A percentile compares a stretch with the other conserved stretches of the same genome.
Conservation (phyloP, 2,113 vertebrate genomes). For the Chionomys nivalis region DNA sequence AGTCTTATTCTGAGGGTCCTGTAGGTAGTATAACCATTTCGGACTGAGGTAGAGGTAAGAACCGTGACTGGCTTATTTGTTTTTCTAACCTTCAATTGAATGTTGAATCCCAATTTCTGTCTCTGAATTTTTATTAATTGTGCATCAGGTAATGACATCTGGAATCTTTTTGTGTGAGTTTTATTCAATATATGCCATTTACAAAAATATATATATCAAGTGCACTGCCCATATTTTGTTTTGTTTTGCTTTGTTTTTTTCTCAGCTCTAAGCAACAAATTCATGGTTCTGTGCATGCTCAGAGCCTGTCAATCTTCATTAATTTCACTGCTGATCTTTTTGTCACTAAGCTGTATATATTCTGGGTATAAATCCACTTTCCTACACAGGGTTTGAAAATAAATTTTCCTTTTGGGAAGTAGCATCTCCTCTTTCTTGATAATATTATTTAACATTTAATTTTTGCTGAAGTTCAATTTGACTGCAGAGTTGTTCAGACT, state of each 20-base stretch:
- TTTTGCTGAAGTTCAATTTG: background rate
- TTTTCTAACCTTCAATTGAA: too few species aligned
- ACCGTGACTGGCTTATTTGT: too few species aligned
- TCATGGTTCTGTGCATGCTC: background rate
- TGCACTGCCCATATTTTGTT: background rate
- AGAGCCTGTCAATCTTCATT: background rate
- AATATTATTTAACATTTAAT: background rate
- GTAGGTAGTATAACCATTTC: too few species aligned
- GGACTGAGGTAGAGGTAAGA: too few species aligned
- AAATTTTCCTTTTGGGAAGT: background rate
- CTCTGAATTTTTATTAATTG: too few species aligned
- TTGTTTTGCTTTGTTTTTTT: background rate
- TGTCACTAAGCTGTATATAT: background rate
- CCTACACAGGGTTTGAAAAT: background rate
- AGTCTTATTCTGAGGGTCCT: too few species aligned
- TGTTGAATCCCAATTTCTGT: too few species aligned
- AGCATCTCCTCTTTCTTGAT: background rate
- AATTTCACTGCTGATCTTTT: background rate
- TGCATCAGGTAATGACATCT: background rate
- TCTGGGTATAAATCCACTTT: background rate
- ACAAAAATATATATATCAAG: background rate
- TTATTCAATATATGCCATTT: background rate
- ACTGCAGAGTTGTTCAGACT: background rate
- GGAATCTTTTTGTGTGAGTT: background rate
- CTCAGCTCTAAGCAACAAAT: background rate